These are phyloP conservation scores for Dinocampus coccinellae DNA, from an alignment of 2,888 invertebrate genomes.

Conservation along the genomic window DNA sequence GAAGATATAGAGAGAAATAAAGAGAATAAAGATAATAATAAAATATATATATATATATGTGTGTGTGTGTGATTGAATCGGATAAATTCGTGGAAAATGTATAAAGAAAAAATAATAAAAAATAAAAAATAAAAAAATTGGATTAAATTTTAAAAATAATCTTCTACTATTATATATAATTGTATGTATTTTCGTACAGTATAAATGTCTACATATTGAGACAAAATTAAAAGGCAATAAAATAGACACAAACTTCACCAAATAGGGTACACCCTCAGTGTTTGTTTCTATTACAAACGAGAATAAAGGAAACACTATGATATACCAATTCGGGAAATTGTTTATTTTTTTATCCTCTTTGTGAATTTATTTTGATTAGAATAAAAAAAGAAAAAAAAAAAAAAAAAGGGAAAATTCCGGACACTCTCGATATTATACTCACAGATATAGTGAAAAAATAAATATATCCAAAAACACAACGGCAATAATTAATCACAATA, in stretches of 20 bases:
- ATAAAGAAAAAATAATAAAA: neutral
- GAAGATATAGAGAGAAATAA: neutral
- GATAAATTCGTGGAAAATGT: slow-evolving; percentile 21
- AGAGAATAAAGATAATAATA: neutral
- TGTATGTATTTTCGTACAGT: neutral
- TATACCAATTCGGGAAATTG: slow-evolving; percentile 11
- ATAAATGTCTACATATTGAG: too few relatives aligned
- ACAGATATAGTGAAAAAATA: neutral
- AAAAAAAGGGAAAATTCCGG: neutral
- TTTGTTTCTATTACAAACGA: slow-evolving; percentile 17
- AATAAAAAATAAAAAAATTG: neutral
- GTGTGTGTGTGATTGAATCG: slow-evolving; percentile 21
- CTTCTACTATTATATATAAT: too few relatives aligned
- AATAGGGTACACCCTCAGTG: neutral
- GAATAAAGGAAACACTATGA: slow-evolving; percentile 22
- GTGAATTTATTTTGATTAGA: slow-evolving; percentile 14
- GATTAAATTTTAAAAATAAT: too few relatives aligned
- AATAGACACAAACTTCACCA: neutral
- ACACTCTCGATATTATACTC: neutral
- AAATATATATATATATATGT: neutral
- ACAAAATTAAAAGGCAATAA: neutral
- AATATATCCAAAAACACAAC: neutral
- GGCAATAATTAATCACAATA: neutral
- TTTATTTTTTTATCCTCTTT: slow-evolving; percentile 11
- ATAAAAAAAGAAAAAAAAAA: neutral